Percentiles rank a stretch among this genome's conserved stretches.
Conservation (phyloP, 92 coral and sea anemone genomes). For the Nematostella vectensis region DNA sequence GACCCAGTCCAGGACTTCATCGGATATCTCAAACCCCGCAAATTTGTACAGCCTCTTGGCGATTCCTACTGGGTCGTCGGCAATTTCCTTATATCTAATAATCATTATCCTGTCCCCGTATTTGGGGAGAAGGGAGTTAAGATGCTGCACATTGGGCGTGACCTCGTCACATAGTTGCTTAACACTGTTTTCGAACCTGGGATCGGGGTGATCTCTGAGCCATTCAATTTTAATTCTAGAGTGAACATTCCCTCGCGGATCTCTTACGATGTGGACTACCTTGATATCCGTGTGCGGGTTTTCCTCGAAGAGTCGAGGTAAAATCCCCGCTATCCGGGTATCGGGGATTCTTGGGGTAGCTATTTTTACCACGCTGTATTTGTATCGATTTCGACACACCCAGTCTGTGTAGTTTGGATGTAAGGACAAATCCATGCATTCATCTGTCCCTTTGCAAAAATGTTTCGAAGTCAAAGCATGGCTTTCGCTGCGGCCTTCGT, state of each 20-base stretch:
- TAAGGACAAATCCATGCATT: constrained; percentile 8
- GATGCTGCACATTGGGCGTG: constrained; percentile 4
- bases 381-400: constrained; percentile 23
- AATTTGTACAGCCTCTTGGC: constrained; percentile 25
- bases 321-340: constrained; percentile 11
- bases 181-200: not conserved
- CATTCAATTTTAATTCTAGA: constrained; percentile 29
- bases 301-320: constrained; percentile 29
- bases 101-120: constrained; percentile 9
- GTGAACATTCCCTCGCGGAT: constrained; percentile 37
- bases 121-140: not conserved
- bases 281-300: constrained; percentile 23
- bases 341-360: constrained; percentile 23
- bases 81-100: constrained; percentile 30
- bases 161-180: constrained; percentile 14
- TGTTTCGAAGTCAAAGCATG: not conserved
- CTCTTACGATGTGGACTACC: constrained; percentile 33
- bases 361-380: constrained; percentile 39
- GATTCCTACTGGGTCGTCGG: constrained; percentile 30
- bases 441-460: not conserved
- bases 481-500: too few species aligned
- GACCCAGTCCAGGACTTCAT: constrained; percentile 18
- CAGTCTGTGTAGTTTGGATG: constrained; percentile 15
- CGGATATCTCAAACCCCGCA: constrained; percentile 32
- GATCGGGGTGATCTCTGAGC: constrained; percentile 31